These are phyloP conservation scores for Scaptomyza reducta DNA, from an alignment of 2,888 invertebrate species.

Conservation along the genomic window DNA sequence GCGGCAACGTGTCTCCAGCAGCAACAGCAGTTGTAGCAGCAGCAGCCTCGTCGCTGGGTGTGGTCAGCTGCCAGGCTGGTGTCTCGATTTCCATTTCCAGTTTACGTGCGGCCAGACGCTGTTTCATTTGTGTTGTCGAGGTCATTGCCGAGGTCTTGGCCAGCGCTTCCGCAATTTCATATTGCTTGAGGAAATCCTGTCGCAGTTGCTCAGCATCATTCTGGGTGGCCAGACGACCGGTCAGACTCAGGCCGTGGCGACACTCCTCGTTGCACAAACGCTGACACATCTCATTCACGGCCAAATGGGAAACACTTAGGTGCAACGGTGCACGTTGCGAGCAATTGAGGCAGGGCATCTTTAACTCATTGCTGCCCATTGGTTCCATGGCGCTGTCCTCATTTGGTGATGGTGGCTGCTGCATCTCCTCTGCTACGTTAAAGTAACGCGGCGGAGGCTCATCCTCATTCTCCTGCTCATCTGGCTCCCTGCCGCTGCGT, in stretches of 20 bases:
- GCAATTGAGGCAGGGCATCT: constrained; percentile 76
- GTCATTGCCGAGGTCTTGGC: constrained; percentile 86
- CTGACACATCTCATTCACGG: constrained; percentile 80
- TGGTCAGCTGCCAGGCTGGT: constrained; percentile 37
- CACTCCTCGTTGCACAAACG: constrained; percentile 81
- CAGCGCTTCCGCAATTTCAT: constrained; percentile 86
- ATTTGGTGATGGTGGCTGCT: constrained; percentile 50
- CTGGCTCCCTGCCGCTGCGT: constrained; percentile 51
- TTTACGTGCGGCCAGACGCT: constrained; percentile 86
- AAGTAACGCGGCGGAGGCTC: constrained; percentile 80
- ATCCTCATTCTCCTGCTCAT: constrained; percentile 62
- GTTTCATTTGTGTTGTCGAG: constrained; percentile 85
- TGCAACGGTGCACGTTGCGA: constrained; percentile 51
- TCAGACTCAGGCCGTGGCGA: constrained; percentile 60
- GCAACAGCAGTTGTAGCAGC: constrained; percentile 48
- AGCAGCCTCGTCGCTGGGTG: constrained; percentile 41
- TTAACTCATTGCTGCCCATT: constrained; percentile 45
- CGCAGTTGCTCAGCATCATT: constrained; percentile 49
- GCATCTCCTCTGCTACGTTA: constrained; percentile 40
- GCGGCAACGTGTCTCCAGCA: constrained; percentile 66
- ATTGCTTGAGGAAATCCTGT: constrained; percentile 84
- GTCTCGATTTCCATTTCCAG: constrained; percentile 85
- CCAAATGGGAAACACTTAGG: constrained; percentile 39
- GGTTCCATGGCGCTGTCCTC: constrained; percentile 34
- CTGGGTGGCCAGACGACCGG: constrained; percentile 49